phyloP scores from a whole-genome alignment of 1,140 invertebrate species.

The Colletes gigas region DNA sequence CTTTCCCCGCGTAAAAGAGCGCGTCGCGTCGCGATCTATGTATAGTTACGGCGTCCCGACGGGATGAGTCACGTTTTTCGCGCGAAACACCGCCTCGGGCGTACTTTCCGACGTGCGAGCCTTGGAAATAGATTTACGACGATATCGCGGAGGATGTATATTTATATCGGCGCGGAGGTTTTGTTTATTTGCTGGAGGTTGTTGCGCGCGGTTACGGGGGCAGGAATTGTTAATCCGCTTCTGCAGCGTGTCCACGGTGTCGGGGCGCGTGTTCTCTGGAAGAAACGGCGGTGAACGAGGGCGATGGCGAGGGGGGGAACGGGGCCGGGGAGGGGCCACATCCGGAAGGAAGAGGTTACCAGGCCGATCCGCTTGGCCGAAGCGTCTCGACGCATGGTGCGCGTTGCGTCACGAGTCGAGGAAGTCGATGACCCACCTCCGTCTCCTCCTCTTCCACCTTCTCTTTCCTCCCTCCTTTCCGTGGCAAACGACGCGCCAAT shows the following conservation, averaged over 20 bases:
- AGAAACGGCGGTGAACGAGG: not conserved
- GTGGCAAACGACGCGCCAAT: conserved; percentile 6
- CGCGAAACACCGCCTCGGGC: not conserved
- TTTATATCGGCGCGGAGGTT: not conserved
- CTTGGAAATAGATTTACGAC: not conserved
- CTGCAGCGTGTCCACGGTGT: not conserved
- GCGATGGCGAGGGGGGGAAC: not conserved
- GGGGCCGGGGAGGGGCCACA: conserved; percentile 12
- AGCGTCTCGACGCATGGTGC: conserved; percentile 44
- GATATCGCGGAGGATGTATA: not conserved
- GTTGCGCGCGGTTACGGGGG: not conserved
- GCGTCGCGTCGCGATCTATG: not conserved
- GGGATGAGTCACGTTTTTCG: conserved; percentile 7
- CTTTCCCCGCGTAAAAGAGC: not conserved
- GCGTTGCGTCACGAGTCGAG: conserved; percentile 56
- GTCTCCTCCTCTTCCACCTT: conserved; percentile 44
- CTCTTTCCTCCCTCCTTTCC: conserved; percentile 38
- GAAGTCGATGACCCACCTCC: conserved; percentile 65
- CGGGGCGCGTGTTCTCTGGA: not conserved
- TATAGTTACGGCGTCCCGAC: not conserved
- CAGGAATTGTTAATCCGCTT: not conserved
- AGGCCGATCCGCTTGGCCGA: conserved; percentile 52
- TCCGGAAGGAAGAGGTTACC: conserved; percentile 64
- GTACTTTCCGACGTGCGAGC: not conserved
- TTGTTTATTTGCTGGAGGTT: not conserved